A percentile compares a stretch with the other conserved stretches of the same genome.
Conservation (phyloP, 2,113 vertebrate genomes). For the Lasiurus cinereus region DNA sequence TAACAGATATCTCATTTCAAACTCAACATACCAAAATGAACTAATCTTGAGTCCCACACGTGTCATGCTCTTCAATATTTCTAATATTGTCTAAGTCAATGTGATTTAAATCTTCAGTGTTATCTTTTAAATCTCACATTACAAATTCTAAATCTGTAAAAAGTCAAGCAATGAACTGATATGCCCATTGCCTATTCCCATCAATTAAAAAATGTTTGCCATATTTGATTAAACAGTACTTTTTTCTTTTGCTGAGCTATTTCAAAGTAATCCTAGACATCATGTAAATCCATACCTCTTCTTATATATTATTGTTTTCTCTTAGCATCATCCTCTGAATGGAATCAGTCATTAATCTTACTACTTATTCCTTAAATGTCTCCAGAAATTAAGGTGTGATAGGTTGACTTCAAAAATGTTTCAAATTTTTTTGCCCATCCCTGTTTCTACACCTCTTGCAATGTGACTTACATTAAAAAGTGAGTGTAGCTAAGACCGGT, state of each 20-base stretch:
- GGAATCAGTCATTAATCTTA: background rate
- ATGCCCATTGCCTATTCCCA: background rate
- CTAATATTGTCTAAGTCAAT: background rate
- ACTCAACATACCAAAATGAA: background rate
- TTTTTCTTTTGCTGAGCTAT: conserved; percentile 1
- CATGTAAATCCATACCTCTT: background rate
- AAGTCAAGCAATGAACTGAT: background rate
- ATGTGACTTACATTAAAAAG: background rate
- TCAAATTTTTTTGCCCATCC: background rate
- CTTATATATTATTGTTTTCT: background rate
- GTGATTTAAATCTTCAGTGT: background rate
- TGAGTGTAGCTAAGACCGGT: background rate
- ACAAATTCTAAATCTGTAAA: conserved; percentile 24
- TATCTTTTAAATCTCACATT: background rate
- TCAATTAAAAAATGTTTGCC: background rate
- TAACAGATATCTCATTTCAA: background rate
- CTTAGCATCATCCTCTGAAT: background rate
- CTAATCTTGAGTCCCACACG: background rate
- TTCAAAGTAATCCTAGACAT: conserved; percentile 24
- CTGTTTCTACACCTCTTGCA: background rate
- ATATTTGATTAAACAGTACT: background rate
- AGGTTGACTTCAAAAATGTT: background rate
- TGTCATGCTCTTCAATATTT: background rate
- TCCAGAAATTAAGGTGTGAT: conserved; percentile 10
- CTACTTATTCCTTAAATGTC: background rate